Conservation (phyloP, 2,113 vertebrate genomes). For the Rana temporaria region DNA sequence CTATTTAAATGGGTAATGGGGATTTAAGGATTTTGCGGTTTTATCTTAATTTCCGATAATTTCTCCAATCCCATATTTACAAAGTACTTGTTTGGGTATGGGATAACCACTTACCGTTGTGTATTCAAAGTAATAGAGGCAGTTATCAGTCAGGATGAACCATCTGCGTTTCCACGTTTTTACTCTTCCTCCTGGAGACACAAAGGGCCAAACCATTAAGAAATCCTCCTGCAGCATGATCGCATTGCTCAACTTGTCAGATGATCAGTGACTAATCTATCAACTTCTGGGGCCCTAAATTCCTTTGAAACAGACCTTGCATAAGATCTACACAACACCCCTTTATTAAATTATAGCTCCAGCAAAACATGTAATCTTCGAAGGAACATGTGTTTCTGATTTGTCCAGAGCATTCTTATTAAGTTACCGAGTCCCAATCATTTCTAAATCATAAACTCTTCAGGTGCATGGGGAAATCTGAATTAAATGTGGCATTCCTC, state of each 20-base stretch:
- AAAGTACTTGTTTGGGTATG: too few species aligned
- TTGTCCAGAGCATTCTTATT: not conserved
- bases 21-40: too few species aligned
- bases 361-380: not conserved
- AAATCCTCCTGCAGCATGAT: not conserved
- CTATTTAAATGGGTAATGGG: too few species aligned
- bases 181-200: conserved; percentile 87
- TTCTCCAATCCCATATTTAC: too few species aligned
- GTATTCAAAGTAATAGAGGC: conserved; percentile 98
- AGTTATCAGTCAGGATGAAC: conserved; percentile 99
- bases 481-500: conserved; percentile 7
- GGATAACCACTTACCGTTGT: conserved; percentile 87
- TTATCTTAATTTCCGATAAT: too few species aligned
- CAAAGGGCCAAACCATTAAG: conserved; percentile 54
- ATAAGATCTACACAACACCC: not conserved
- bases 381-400: not conserved
- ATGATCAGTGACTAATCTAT: not conserved
- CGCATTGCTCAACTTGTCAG: not conserved
- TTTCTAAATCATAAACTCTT: not conserved
- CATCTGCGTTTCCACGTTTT: conserved; percentile 98
- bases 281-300: not conserved
- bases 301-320: not conserved
- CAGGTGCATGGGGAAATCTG: not conserved
- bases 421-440: not conserved
- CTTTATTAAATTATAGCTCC: not conserved